Conservation (phyloP, 2,888 invertebrate species). For the Periphyllus acericola region DNA sequence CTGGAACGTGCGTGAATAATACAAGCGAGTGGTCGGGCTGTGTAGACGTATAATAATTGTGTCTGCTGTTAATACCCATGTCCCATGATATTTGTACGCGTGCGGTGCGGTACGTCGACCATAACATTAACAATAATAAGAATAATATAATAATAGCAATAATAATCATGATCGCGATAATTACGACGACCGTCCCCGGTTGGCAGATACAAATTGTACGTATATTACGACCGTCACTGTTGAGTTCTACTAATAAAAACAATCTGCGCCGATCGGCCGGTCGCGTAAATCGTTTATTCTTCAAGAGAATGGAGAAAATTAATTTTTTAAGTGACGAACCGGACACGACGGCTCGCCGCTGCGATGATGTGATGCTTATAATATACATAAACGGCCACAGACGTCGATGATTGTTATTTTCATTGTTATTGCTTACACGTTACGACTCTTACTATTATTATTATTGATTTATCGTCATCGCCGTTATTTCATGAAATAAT, state of each 20-base stretch:
- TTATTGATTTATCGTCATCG: too few species aligned
- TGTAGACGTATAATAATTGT: background rate
- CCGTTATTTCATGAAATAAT: too few species aligned
- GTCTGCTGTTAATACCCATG: too few species aligned
- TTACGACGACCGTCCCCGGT: background rate
- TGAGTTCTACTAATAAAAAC: background rate
- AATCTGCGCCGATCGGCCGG: background rate
- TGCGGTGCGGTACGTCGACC: too few species aligned
- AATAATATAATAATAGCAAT: background rate
- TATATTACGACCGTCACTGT: background rate
- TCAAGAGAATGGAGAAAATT: constrained; percentile 2
- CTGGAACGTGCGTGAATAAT: background rate
- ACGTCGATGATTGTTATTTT: too few species aligned
- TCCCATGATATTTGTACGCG: too few species aligned
- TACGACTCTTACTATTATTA: too few species aligned
- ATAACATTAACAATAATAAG: background rate
- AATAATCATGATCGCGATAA: constrained; percentile 1
- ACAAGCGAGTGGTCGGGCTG: too few species aligned
- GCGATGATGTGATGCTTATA: too few species aligned
- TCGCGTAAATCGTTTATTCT: background rate
- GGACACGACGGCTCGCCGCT: background rate
- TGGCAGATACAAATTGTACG: constrained; percentile 10
- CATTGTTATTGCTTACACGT: too few species aligned
- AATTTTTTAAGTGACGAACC: constrained; percentile 23
- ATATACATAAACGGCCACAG: too few species aligned